Evolutionary conservation across 2,113 vertebrate genomes (phyloP), one percentile per base, ranked within the genome.

Genomic region (Cynocephalus volans): DNA sequence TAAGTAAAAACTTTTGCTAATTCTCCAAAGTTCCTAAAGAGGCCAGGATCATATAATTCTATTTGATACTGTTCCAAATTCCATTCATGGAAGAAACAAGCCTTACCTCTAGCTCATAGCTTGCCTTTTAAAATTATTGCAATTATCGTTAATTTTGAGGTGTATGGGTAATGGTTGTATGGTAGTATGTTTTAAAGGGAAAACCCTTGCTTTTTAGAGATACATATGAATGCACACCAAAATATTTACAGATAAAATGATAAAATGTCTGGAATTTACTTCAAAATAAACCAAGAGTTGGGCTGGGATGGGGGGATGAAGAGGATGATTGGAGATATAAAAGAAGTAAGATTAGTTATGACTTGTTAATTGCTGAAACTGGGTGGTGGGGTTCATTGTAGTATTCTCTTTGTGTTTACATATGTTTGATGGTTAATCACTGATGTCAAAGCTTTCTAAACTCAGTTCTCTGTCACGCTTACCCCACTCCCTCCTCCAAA

Each of bases 61-160:
- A 80, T 80, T 56, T 56, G n/a, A 88, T 69, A 69, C 26, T 56
- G n/a, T 80, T 80, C 75, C 65, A 90, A 69, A 80, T 56, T 90
- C 88, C 80, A 69, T 80, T 80, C 50, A 80, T 23, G 3, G 18
- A 58, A 45, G 62, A 52, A 90, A 33, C 13, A 90, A 80, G 48
- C 3, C 13, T 69, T 69, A 69, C 50, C 58, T 56, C 50, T 80
- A 80, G 75, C 26, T 90, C 75, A 79, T 31, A 56, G 24, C 11
- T 90, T 79, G 41, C n/a, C 18, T 67, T 67, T 67, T 41, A 65
- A 90, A 67, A 67, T 90, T 54, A 36, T 15, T 64, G 26, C 5
- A 54, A 52, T 90, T 69, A 14, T 69, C 41, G 50, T 69, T 80
- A n/a, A 58, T 69, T 69, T 90, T 80, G 50, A 90, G 52, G 48